Base-by-base conservation (phyloP, 2,797 vertebrate species). In the Enteromius mattozi region DNA sequence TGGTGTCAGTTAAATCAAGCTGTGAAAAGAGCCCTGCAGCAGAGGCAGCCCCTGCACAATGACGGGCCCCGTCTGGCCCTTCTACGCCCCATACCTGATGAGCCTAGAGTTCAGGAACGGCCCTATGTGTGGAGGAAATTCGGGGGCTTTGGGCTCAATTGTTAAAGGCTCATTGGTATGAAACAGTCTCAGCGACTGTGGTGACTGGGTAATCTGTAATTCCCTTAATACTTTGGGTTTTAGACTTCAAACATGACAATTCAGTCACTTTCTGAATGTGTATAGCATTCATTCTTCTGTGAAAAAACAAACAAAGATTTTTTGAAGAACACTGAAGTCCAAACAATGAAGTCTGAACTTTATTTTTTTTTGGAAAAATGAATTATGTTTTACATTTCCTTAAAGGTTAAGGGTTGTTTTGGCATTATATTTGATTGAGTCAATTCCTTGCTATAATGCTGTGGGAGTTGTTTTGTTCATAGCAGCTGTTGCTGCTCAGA, bases 401-500 rank as follows among this genome's bases (percentile, higher is more conserved):
- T 4, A 6, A 17, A 63, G 24, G 24, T 75, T 9, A 59, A 51
- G 33, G 21, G 70, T 82, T 42, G 33, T 81, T 85, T 56, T 65
- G 54, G 70, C 30, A 82, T 84, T 84, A 69, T 24, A 16, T 75
- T 82, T 21, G 19, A 51, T 88, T 68, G 59, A 82, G 85, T 80
- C 54, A 79, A 74, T 87, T 84, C n/a, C 24, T 85, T 85, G 61
- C 30, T 54, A 35, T 88, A 70, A 40, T 80, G 80, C 33, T 4
- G 37, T 84, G 80, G 37, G 65, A 70, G 69, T 86, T 78, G 85
- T 84, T 89, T 89, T 86, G 82, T 42, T 66, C 75, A 61, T 85
- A 88, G 86, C 92, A 91, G 88, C 90, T 93, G 90, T 91, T 84
- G 54, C 87, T 84, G 40, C 33, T 14, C 70, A 59, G 68, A 27